Percentiles rank a stretch among this genome's conserved stretches.
These are phyloP conservation scores for Plebejus argus DNA, from an alignment of 2,888 invertebrate genomes.

Conservation along the genomic window DNA sequence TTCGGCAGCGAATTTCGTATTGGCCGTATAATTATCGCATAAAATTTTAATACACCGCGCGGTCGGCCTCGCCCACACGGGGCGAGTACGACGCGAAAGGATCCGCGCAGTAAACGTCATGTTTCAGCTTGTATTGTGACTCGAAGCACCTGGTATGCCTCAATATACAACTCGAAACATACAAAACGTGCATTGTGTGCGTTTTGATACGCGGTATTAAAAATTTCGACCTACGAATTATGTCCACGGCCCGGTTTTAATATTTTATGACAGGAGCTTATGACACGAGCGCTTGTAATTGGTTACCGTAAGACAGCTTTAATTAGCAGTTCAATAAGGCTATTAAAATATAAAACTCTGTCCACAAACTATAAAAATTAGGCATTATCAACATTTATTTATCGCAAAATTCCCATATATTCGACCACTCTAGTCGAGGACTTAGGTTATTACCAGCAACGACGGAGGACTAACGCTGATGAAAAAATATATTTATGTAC, in stretches of 20 bases:
- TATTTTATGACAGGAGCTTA: background rate
- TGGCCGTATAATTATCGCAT: constrained; percentile 12
- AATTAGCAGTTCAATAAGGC: too few species aligned
- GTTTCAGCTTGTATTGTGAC: background rate
- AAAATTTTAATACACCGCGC: constrained; percentile 11
- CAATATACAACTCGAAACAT: background rate
- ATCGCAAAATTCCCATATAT: background rate
- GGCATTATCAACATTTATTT: background rate
- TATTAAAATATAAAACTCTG: too few species aligned
- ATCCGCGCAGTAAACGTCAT: background rate
- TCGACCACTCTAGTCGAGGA: background rate
- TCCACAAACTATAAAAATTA: too few species aligned
- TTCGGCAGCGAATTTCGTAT: background rate
- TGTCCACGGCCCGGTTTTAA: too few species aligned
- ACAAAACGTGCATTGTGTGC: too few species aligned
- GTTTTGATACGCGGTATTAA: too few species aligned
- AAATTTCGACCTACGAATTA: too few species aligned
- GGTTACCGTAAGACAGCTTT: background rate
- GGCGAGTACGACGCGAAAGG: background rate
- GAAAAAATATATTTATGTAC: constrained; percentile 23
- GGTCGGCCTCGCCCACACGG: background rate
- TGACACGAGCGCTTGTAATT: background rate
- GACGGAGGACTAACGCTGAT: background rate
- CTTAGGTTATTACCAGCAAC: background rate
- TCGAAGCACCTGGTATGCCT: too few species aligned